A percentile compares a stretch with the other conserved stretches of the same genome.
Evolutionary conservation across 2,888 invertebrate species (phyloP).

Genomic region (Clunio marinus): DNA sequence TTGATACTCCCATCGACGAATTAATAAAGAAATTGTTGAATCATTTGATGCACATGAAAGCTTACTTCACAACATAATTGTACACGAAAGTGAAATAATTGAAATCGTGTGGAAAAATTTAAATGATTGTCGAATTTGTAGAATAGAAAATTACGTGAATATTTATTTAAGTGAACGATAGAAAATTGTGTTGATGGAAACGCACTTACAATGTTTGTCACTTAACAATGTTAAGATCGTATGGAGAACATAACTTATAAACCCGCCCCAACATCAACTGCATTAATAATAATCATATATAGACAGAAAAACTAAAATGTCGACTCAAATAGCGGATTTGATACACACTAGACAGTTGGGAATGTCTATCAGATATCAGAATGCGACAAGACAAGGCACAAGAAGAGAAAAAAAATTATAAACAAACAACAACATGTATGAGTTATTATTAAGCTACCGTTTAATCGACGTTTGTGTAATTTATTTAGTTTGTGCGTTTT

Average conservation of each 20-base stretch:
- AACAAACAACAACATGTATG: constrained; percentile 16
- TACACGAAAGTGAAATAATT: neutral
- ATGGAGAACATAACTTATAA: no score
- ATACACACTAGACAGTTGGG: neutral
- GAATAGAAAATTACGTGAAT: no score
- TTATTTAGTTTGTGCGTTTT: no score
- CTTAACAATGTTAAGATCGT: no score
- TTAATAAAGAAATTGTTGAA: constrained; percentile 13
- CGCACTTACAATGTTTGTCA: no score
- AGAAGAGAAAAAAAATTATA: constrained; percentile 8
- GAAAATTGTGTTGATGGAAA: no score
- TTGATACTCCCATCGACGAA: neutral
- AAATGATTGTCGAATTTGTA: neutral
- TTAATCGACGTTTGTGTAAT: constrained; percentile 30
- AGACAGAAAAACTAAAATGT: no score
- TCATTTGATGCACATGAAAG: neutral
- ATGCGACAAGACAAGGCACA: constrained; percentile 20
- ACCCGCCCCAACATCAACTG: no score
- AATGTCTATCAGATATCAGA: constrained; percentile 22
- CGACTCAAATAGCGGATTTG: no score
- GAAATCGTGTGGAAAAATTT: neutral
- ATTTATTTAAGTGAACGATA: no score
- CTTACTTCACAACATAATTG: neutral
- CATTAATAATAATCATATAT: no score
- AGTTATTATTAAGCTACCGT: constrained; percentile 36